Percentiles rank a stretch among this genome's conserved stretches.
Conservation (phyloP, 2,797 vertebrate genomes). For the Hylomyscus alleni region DNA sequence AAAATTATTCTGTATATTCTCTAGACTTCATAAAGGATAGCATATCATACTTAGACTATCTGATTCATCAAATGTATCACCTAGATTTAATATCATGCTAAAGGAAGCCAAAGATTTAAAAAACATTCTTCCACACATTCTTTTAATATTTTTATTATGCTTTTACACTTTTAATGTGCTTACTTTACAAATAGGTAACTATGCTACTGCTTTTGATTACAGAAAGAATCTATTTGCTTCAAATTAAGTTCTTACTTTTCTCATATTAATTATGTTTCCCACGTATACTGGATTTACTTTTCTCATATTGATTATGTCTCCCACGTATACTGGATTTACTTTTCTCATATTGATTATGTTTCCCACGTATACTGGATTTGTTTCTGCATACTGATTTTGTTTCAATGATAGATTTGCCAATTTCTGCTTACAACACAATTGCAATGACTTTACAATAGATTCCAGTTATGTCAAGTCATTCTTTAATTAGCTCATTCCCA, state of each 20-base stretch:
- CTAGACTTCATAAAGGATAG: neutral
- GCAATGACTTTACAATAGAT: neutral
- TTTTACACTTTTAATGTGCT: conserved; percentile 41
- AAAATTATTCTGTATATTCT: conserved; percentile 34
- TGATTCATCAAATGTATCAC: neutral
- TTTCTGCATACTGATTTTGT: conserved; percentile 36
- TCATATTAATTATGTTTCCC: no score
- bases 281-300: no score
- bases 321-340: no score
- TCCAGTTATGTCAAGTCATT: neutral
- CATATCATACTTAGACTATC: neutral
- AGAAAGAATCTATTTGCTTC: neutral
- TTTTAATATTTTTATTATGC: conserved; percentile 25
- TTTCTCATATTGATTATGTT: conserved; percentile 16
- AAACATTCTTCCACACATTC: conserved; percentile 18
- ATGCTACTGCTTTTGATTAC: conserved; percentile 31
- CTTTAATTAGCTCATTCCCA: neutral
- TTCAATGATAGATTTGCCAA: conserved; percentile 44
- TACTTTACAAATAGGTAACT: conserved; percentile 36
- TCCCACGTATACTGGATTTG: neutral
- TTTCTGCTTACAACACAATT: neutral
- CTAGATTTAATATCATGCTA: conserved; percentile 7
- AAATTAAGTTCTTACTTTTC: conserved; percentile 27
- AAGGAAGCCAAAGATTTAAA: neutral
- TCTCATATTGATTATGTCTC: no score